A percentile compares a stretch with the other conserved stretches of the same genome.
These are phyloP conservation scores for Pyxicephalus adspersus DNA, from an alignment of 2,113 vertebrate species.

Conservation along the genomic window DNA sequence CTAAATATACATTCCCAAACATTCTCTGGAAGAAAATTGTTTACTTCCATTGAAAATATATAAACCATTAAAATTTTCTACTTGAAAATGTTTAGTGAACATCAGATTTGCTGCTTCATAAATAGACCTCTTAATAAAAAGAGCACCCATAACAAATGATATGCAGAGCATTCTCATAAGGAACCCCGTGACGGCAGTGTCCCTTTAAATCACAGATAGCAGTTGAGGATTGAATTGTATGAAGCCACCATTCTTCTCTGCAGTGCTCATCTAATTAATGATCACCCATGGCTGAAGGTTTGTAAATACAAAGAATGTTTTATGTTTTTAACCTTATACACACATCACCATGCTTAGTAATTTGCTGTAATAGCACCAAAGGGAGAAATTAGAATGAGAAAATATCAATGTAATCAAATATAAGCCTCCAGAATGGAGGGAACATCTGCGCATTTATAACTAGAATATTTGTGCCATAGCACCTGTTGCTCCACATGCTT, in stretches of 20 bases:
- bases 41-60: too few relatives aligned
- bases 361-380: neutral
- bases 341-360: neutral
- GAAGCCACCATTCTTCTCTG: too few relatives aligned
- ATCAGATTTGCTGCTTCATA: too few relatives aligned
- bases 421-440: neutral
- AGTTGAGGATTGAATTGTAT: neutral
- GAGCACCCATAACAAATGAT: too few relatives aligned
- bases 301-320: neutral
- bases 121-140: too few relatives aligned
- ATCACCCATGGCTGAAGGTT: neutral
- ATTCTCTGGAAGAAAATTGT: too few relatives aligned
- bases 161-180: too few relatives aligned
- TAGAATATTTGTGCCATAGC: slow-evolving; percentile 1
- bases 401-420: neutral
- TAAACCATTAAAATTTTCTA: too few relatives aligned
- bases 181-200: too few relatives aligned
- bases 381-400: neutral
- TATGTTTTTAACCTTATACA: neutral
- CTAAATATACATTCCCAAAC: too few relatives aligned
- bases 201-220: neutral
- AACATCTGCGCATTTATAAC: neutral
- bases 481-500: neutral
- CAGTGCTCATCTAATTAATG: neutral
- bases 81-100: too few relatives aligned